phyloP scores from a whole-genome alignment of 2,888 invertebrate species.

The Campoplex capitator region DNA sequence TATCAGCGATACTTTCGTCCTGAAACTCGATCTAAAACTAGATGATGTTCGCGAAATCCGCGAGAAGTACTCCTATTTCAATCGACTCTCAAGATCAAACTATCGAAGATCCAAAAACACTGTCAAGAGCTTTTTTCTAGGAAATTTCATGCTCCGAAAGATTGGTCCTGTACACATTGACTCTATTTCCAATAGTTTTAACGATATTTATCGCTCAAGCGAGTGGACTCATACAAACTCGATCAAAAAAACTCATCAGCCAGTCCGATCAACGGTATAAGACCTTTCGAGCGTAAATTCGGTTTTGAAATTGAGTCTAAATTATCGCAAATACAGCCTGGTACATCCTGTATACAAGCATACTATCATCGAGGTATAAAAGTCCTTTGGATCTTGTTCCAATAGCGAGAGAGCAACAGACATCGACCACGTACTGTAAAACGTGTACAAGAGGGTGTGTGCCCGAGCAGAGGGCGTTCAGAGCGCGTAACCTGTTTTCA shows the following conservation, averaged over 20 bases:
- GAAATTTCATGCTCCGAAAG: not conserved
- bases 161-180: not conserved
- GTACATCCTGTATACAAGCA: not conserved
- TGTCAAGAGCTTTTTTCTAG: not conserved
- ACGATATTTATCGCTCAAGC: not conserved
- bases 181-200: not conserved
- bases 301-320: not conserved
- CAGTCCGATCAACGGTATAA: not conserved
- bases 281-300: not conserved
- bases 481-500: slow-evolving; percentile 82
- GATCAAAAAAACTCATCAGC: not conserved
- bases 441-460: slow-evolving; percentile 57
- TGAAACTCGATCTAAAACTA: not conserved
- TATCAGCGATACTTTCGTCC: not conserved
- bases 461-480: slow-evolving; percentile 52
- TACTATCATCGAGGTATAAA: slow-evolving; percentile 15
- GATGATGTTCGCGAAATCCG: not conserved
- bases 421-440: slow-evolving; percentile 6
- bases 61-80: not conserved
- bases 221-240: not conserved
- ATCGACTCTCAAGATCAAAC: not conserved
- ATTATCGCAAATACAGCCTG: not conserved
- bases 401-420: slow-evolving; percentile 19
- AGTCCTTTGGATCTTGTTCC: slow-evolving; percentile 19
- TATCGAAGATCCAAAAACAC: not conserved